Percentiles rank a stretch among this genome's conserved stretches.
Conservation (phyloP, 2,113 vertebrate species). For the Junco hyemalis region DNA sequence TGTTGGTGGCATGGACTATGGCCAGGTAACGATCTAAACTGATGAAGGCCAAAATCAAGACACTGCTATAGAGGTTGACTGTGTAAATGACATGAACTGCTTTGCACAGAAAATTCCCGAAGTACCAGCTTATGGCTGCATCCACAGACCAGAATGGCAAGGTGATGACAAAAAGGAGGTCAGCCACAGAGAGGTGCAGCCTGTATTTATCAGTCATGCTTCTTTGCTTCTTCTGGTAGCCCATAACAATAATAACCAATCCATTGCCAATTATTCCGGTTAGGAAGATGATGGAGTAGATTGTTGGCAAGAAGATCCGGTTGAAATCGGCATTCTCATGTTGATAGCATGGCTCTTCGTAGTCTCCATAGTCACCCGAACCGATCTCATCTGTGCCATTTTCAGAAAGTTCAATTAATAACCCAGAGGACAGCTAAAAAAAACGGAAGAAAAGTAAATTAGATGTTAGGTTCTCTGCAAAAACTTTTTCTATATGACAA, state of each 20-base stretch:
- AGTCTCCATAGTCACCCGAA: slow-evolving; percentile 76
- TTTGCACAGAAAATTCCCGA: slow-evolving; percentile 87
- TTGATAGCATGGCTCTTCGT: slow-evolving; percentile 75
- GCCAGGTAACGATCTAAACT: slow-evolving; percentile 95
- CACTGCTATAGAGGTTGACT: slow-evolving; percentile 95
- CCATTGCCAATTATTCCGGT: slow-evolving; percentile 92
- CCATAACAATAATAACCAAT: slow-evolving; percentile 94
- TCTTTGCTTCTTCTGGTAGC: slow-evolving; percentile 92
- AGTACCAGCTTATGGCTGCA: slow-evolving; percentile 87
- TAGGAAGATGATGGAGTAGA: slow-evolving; percentile 92
- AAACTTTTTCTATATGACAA: background rate
- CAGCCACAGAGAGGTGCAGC: slow-evolving; percentile 93
- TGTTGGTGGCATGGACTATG: slow-evolving; percentile 93
- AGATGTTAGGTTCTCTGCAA: background rate
- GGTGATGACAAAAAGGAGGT: slow-evolving; percentile 92
- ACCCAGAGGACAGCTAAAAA: slow-evolving; percentile 62
- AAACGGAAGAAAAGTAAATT: background rate
- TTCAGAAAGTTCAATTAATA: slow-evolving; percentile 67
- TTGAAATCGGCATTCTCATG: slow-evolving; percentile 81
- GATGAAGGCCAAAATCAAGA: slow-evolving; percentile 96
- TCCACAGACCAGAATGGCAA: slow-evolving; percentile 98
- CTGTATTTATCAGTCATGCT: slow-evolving; percentile 98
- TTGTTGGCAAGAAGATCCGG: slow-evolving; percentile 86
- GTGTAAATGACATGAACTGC: slow-evolving; percentile 94
- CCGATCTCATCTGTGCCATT: slow-evolving; percentile 75